phyloP scores from a whole-genome alignment of 2,113 vertebrate species.

The Nematolebias whitei region DNA sequence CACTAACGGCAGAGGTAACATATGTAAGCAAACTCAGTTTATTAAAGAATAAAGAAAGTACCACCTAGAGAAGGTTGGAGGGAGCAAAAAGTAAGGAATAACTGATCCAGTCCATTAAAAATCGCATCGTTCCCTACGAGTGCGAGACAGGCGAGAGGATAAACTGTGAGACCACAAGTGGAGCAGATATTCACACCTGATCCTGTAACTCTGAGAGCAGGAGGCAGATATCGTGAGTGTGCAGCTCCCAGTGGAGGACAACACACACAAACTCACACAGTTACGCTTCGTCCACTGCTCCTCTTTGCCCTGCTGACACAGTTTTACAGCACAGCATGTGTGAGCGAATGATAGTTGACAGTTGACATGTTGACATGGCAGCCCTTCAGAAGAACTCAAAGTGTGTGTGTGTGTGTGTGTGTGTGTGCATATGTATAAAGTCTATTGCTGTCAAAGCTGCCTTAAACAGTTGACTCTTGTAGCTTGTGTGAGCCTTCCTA shows the following conservation, averaged over 20 bases:
- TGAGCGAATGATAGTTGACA: slow-evolving; percentile 39
- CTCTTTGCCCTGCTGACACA: slow-evolving; percentile 58
- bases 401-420: slow-evolving; percentile 13
- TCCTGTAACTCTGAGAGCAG: slow-evolving; percentile 20
- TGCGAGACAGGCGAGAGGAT: slow-evolving; percentile 35
- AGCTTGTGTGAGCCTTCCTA: background rate
- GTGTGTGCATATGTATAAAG: too few relatives aligned
- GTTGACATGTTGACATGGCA: slow-evolving; percentile 54
- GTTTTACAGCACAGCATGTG: slow-evolving; percentile 38
- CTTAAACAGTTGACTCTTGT: slow-evolving; percentile 22
- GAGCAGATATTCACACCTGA: slow-evolving; percentile 61
- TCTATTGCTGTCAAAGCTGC: slow-evolving; percentile 38
- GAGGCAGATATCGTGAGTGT: slow-evolving; percentile 4
- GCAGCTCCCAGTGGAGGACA: slow-evolving; percentile 31
- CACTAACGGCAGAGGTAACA: background rate
- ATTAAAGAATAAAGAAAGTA: background rate
- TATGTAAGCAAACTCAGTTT: background rate
- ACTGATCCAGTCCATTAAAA: slow-evolving; percentile 37
- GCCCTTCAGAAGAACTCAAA: slow-evolving; percentile 42
- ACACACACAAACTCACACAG: slow-evolving; percentile 21
- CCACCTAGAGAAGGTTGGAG: background rate
- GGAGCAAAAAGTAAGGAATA: slow-evolving; percentile 8
- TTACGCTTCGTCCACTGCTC: slow-evolving; percentile 4
- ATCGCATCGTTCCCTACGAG: slow-evolving; percentile 30
- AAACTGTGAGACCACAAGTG: slow-evolving; percentile 50